A percentile compares a stretch with the other conserved stretches of the same genome.
Evolutionary conservation across 2,113 vertebrate species (phyloP).

Genomic region (Cyprinodon tularosa): DNA sequence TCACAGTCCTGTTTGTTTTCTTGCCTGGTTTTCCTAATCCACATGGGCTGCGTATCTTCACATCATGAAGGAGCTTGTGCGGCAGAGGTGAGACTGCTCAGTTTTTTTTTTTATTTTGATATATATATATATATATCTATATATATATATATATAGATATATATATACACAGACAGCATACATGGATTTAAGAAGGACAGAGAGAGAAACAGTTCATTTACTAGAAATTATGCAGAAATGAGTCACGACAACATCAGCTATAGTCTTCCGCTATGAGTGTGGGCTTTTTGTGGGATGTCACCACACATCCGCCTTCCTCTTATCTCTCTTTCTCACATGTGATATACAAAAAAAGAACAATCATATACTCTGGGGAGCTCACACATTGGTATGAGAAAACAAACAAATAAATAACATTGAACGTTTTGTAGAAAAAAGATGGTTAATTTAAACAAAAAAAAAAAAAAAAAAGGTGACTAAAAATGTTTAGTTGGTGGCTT

Average conservation of each 20-base stretch:
- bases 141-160: no score
- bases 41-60: neutral
- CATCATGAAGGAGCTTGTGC: neutral
- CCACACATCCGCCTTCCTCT: slow-evolving; percentile 39
- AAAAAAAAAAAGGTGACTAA: neutral
- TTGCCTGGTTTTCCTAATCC: neutral
- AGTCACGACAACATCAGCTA: slow-evolving; percentile 35
- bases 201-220: slow-evolving; percentile 31
- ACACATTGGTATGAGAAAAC: neutral
- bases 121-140: no score
- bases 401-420: neutral
- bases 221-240: slow-evolving; percentile 56
- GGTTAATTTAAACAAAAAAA: neutral
- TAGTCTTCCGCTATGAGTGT: slow-evolving; percentile 48
- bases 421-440: neutral
- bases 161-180: neutral
- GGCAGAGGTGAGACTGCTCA: neutral
- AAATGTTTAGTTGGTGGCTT: neutral
- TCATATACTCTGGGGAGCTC: neutral
- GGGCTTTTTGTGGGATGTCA: slow-evolving; percentile 36
- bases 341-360: neutral
- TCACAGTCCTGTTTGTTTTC: neutral
- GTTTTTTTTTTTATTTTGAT: no score
- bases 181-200: neutral
- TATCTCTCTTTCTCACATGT: slow-evolving; percentile 48